These are phyloP conservation scores for Phoxinus phoxinus DNA, from an alignment of 2,113 vertebrate species.

Conservation along the genomic window DNA sequence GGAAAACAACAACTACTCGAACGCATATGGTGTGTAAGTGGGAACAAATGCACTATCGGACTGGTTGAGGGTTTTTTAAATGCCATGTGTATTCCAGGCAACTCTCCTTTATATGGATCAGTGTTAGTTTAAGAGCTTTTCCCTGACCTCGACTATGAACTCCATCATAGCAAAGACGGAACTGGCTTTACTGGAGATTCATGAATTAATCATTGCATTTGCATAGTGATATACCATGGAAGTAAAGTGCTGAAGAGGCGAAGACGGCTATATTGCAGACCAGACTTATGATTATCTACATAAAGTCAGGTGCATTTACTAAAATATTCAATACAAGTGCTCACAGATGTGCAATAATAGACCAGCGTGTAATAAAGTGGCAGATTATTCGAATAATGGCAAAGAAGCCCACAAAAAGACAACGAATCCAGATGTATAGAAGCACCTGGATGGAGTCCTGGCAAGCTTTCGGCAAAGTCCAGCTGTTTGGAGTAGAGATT, in stretches of 20 bases:
- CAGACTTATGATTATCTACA: not conserved
- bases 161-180: not conserved
- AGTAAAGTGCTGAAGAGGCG: constrained; percentile 3
- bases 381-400: not conserved
- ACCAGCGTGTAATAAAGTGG: not conserved
- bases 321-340: not conserved
- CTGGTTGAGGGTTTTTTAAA: not conserved
- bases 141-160: not conserved
- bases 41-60: not conserved
- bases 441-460: not conserved
- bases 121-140: constrained; percentile 28
- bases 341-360: not conserved
- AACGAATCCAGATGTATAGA: not conserved
- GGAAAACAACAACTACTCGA: not conserved
- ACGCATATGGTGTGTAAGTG: not conserved
- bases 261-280: not conserved
- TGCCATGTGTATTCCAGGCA: not conserved
- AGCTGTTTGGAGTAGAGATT: constrained; percentile 18
- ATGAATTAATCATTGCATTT: constrained; percentile 22
- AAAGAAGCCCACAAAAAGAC: not conserved
- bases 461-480: not conserved
- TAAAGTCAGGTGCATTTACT: not conserved
- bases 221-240: constrained; percentile 11
- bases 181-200: constrained; percentile 16
- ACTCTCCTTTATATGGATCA: not conserved